These are phyloP conservation scores for Melanostoma scalare DNA, from an alignment of 2,888 invertebrate species.

Conservation along the genomic window DNA sequence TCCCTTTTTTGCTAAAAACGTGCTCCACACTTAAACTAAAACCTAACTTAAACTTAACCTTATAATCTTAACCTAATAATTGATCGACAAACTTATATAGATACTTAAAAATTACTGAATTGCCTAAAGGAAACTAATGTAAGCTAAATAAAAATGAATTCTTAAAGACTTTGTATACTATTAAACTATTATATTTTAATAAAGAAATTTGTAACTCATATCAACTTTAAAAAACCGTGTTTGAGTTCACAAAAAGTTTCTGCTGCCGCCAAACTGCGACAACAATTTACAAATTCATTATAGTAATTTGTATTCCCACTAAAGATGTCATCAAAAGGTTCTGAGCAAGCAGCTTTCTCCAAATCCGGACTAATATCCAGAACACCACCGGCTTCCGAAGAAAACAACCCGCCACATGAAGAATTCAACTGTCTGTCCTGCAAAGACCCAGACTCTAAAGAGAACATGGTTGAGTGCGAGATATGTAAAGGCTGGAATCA, in stretches of 20 bases:
- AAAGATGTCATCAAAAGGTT: not conserved
- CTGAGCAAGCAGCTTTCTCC: conserved; percentile 1
- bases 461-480: conserved; percentile 8
- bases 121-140: no score
- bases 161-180: no score
- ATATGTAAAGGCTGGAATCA: conserved; percentile 10
- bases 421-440: conserved; percentile 7
- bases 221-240: no score
- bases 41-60: no score
- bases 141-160: no score
- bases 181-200: no score
- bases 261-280: conserved; percentile 8
- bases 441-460: conserved; percentile 2
- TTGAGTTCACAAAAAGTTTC: no score
- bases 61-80: no score
- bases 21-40: no score
- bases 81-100: no score
- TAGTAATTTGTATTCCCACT: not conserved
- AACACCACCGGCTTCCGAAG: not conserved
- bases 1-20: no score
- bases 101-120: conserved; percentile 1
- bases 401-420: not conserved
- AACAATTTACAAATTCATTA: conserved; percentile 20
- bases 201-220: no score
- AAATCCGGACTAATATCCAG: conserved; percentile 4